These are phyloP conservation scores for Adelphocoris suturalis DNA, from an alignment of 2,888 invertebrate genomes.

Conservation along the genomic window DNA sequence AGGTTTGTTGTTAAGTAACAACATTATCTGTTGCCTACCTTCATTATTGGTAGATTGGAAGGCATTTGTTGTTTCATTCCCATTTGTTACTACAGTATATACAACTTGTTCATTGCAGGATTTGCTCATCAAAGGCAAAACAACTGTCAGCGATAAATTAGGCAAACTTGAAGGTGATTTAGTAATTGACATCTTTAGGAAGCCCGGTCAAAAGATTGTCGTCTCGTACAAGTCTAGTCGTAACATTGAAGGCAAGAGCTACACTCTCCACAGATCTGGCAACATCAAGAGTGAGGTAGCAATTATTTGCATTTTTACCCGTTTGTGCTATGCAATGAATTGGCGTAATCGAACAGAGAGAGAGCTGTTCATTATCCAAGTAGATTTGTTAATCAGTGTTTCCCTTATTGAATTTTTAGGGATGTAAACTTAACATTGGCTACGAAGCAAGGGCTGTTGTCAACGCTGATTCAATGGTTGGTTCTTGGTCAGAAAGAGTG, in stretches of 20 bases:
- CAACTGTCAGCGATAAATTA: conserved; percentile 75
- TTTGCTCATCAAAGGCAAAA: conserved; percentile 79
- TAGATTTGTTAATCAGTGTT: not conserved
- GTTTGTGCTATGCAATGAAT: too few species aligned
- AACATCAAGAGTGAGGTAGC: conserved; percentile 74
- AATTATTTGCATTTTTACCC: too few species aligned
- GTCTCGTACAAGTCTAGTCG: conserved; percentile 77
- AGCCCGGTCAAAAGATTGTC: conserved; percentile 82
- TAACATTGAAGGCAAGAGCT: conserved; percentile 71
- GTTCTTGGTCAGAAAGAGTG: conserved; percentile 47
- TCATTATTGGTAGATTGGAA: too few species aligned
- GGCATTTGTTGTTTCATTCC: too few species aligned
- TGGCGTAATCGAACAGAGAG: too few species aligned
- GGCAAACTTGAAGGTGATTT: conserved; percentile 78
- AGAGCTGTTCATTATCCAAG: too few species aligned
- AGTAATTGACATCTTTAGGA: conserved; percentile 82
- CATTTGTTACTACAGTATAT: not conserved
- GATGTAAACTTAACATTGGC: conserved; percentile 72
- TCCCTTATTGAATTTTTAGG: conserved; percentile 55
- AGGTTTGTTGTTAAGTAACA: conserved; percentile 71
- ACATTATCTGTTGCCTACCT: too few species aligned
- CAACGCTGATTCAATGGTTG: conserved; percentile 47
- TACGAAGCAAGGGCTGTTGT: conserved; percentile 63
- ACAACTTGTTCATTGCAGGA: conserved; percentile 77
- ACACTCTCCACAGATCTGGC: conserved; percentile 61